Percentiles rank a stretch among this genome's conserved stretches.
Conservation (phyloP, 92 coral and sea anemone species). For the Meandrina meandrites region DNA sequence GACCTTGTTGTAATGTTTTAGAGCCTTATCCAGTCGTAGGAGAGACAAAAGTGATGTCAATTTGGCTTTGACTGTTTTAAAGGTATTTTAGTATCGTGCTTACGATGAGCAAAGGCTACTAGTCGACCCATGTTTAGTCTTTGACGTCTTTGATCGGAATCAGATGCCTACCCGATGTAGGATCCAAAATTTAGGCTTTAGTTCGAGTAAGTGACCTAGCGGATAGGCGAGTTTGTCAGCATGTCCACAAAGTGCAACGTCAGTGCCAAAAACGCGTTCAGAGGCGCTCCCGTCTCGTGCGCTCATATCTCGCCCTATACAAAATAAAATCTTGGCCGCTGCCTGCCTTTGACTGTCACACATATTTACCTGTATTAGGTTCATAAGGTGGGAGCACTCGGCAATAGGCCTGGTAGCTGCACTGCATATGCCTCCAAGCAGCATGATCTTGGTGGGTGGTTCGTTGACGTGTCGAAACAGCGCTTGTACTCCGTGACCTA, state of each 20-base stretch:
- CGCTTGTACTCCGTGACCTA: conserved; percentile 59
- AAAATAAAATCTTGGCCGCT: neutral
- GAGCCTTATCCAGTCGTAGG: too few relatives aligned
- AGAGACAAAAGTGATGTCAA: neutral
- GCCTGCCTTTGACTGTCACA: neutral
- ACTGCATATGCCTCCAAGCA: conserved; percentile 66
- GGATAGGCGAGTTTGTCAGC: neutral
- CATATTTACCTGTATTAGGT: conserved; percentile 56
- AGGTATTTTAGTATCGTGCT: too few relatives aligned
- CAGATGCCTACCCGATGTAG: too few relatives aligned
- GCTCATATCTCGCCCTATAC: neutral
- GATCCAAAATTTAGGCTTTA: too few relatives aligned
- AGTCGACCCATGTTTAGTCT: too few relatives aligned
- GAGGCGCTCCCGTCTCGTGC: too few relatives aligned
- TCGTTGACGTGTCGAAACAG: conserved; percentile 48
- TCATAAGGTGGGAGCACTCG: conserved; percentile 50
- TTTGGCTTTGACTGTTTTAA: too few relatives aligned
- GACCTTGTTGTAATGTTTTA: too few relatives aligned
- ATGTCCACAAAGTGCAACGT: neutral
- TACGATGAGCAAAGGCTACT: too few relatives aligned
- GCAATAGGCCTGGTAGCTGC: conserved; percentile 65
- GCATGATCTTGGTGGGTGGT: conserved; percentile 64
- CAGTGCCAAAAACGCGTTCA: too few relatives aligned
- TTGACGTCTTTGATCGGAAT: too few relatives aligned
- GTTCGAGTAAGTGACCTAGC: too few relatives aligned